Evolutionary conservation across 2,113 vertebrate species (phyloP), one percentile per base, ranked within the genome.

Genomic region (Fulica atra): DNA sequence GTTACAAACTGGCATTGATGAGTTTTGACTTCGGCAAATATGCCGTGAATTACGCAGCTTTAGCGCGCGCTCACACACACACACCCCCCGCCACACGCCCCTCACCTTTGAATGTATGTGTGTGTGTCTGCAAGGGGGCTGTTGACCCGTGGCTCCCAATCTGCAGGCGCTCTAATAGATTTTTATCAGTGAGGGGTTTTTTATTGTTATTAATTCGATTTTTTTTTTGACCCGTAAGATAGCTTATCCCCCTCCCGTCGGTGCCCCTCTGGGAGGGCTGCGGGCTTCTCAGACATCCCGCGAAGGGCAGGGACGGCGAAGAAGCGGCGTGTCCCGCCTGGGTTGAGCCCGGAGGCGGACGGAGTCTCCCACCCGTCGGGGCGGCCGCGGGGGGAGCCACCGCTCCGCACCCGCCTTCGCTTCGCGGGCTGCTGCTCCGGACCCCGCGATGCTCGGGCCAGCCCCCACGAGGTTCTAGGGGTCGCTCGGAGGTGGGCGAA

Each of bases 401-500:
- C 21, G 1, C 10, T 51, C 72, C 17, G 46, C 66, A 9, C 31
- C 38, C 63, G 26, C 48, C 7, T 16, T 11, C 10, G n/a, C 10
- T 5, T 35, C 25, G 13, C 21, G 17, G 29, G 29, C 36, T 23
- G 28, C 64, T 21, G 63, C 44, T 25, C 20, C 18, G 36, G 36
- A 73, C 26, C 35, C 29, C 18, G 23, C 63, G 10, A 2, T 33
- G 46, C 26, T 53, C 5, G 3, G 31, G 38, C 24, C 63, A 5
- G 63, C 12, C 28, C 46, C 29, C 8, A 0, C 10, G 8, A 54
- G 1, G 5, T 12, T 29, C 31, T 57, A 0, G 24, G 16, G 18
- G 7, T 10, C 35, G 8, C 51, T 86, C 42, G 8, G 16, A 59
- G 59, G 14, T 2, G 5, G 24, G 31, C 83, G 50, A n/a, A 54